phyloP scores from a whole-genome alignment of 2,888 invertebrate genomes.

The Nematopogon swammerdamellus region DNA sequence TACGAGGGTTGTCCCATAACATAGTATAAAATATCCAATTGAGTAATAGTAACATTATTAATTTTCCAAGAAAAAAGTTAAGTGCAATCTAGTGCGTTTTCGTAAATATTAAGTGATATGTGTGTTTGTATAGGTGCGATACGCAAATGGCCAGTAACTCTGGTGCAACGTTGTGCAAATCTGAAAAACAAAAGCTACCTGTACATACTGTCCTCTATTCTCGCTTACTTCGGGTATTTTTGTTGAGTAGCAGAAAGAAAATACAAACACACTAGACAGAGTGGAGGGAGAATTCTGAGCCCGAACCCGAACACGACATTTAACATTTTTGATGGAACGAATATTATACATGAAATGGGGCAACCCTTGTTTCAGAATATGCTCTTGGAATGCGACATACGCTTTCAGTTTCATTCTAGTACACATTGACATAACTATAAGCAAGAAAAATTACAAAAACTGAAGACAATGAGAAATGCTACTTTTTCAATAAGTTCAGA shows the following conservation, averaged over 20 bases:
- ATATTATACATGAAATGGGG: slow-evolving; percentile 45
- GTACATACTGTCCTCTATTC: slow-evolving; percentile 33
- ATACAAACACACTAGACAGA: slow-evolving; percentile 32
- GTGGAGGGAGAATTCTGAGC: slow-evolving; percentile 41
- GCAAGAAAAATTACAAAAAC: too few species aligned
- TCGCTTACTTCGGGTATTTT: neutral
- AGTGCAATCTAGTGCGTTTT: slow-evolving; percentile 56
- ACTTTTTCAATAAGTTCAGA: too few species aligned
- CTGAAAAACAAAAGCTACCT: slow-evolving; percentile 58
- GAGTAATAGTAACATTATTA: slow-evolving; percentile 20
- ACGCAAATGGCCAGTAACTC: slow-evolving; percentile 58
- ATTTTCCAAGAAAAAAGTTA: slow-evolving; percentile 42
- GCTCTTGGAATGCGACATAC: neutral
- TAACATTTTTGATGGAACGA: slow-evolving; percentile 47
- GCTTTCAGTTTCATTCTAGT: neutral
- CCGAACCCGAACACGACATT: slow-evolving; percentile 53
- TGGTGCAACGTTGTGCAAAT: slow-evolving; percentile 57
- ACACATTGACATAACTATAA: too few species aligned
- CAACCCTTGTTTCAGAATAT: slow-evolving; percentile 45
- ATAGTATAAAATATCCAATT: slow-evolving; percentile 19
- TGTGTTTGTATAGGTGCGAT: slow-evolving; percentile 57
- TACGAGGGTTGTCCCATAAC: slow-evolving; percentile 59
- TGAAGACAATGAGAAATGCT: too few species aligned
- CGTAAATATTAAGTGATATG: slow-evolving; percentile 52
- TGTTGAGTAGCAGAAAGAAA: neutral